phyloP scores from a whole-genome alignment of 2,113 vertebrate genomes.

The Holacanthus passer region DNA sequence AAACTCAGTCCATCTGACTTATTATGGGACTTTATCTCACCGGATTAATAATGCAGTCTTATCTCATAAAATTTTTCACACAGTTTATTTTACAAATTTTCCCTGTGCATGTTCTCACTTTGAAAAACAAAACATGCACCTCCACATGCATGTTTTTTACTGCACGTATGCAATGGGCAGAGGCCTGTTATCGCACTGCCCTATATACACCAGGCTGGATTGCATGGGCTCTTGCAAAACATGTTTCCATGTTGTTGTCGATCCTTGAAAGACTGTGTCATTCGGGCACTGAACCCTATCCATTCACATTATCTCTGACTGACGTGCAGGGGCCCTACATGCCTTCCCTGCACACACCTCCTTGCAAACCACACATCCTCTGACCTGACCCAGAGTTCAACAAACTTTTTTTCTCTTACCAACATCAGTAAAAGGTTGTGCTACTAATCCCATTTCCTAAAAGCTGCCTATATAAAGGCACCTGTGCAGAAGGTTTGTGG shows the following conservation, averaged over 20 bases:
- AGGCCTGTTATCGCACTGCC: constrained; percentile 7
- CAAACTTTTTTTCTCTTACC: not conserved
- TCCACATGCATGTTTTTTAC: not conserved
- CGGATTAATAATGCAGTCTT: constrained; percentile 24
- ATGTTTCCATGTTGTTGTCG: constrained; percentile 48
- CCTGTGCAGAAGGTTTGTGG: not conserved
- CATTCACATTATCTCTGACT: constrained; percentile 34
- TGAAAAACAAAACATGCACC: constrained; percentile 12
- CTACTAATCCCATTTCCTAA: constrained; percentile 57
- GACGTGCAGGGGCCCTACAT: constrained; percentile 32
- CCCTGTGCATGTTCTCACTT: not conserved
- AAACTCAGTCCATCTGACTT: constrained; percentile 49
- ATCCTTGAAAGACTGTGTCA: constrained; percentile 18
- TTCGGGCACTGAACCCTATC: constrained; percentile 39
- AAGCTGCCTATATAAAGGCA: constrained; percentile 36
- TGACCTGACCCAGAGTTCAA: constrained; percentile 36
- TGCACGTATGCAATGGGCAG: constrained; percentile 19
- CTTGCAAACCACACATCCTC: constrained; percentile 45
- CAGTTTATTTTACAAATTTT: too few species aligned
- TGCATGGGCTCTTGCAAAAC: constrained; percentile 51
- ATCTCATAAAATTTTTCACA: not conserved
- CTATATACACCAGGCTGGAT: not conserved
- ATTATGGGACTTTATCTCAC: constrained; percentile 29
- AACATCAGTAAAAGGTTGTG: constrained; percentile 27
- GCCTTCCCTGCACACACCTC: constrained; percentile 5